Percentiles rank a stretch among this genome's conserved stretches.
phyloP scores from a whole-genome alignment of 2,888 invertebrate genomes.

The Drosophila subsilvestris region DNA sequence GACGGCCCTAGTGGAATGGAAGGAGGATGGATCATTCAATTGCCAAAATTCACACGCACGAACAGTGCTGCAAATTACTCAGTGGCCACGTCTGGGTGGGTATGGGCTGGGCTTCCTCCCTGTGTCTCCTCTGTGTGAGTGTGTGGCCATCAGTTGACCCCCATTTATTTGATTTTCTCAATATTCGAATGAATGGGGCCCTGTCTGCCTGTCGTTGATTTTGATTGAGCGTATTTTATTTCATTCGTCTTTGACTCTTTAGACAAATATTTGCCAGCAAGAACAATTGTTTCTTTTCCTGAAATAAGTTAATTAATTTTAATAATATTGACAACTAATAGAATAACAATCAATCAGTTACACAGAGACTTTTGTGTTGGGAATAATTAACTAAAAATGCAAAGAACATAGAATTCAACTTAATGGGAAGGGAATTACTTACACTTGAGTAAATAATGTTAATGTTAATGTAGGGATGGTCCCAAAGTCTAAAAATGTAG shows the following conservation, averaged over 20 bases:
- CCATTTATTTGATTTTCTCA: slow-evolving; percentile 38
- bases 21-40: slow-evolving; percentile 34
- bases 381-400: not conserved
- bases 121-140: slow-evolving; percentile 11
- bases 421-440: not conserved
- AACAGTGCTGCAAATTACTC: slow-evolving; percentile 73
- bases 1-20: not conserved
- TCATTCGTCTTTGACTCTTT: slow-evolving; percentile 6
- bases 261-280: slow-evolving; percentile 29
- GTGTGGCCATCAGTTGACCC: slow-evolving; percentile 25
- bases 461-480: too few relatives aligned
- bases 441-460: not conserved
- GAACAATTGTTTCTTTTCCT: slow-evolving; percentile 20
- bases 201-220: slow-evolving; percentile 54
- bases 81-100: slow-evolving; percentile 28
- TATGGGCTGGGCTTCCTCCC: not conserved
- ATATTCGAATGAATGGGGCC: slow-evolving; percentile 42
- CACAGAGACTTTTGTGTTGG: not conserved
- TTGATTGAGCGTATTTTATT: slow-evolving; percentile 58
- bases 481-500: too few relatives aligned
- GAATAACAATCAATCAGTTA: slow-evolving; percentile 14
- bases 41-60: slow-evolving; percentile 60
- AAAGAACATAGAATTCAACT: not conserved
- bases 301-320: slow-evolving; percentile 37
- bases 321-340: not conserved